Evolutionary conservation across 2,113 vertebrate species (phyloP).

Genomic region (Genyomyrus donnyi): DNA sequence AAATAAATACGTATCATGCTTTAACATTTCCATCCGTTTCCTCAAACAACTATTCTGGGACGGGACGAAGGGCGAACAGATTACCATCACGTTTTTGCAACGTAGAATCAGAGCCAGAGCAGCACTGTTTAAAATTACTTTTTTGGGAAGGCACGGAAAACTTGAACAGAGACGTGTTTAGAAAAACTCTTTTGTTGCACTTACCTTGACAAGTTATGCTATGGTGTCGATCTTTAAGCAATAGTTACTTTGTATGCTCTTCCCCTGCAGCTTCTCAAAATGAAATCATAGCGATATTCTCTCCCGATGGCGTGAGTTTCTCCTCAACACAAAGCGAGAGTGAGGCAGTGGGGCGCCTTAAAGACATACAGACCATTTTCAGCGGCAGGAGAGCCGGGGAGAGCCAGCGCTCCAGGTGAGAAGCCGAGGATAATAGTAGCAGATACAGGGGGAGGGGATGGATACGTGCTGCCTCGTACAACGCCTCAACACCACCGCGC

Average conservation of each 20-base stretch:
- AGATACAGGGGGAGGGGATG: neutral
- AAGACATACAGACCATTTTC: slow-evolving; percentile 58
- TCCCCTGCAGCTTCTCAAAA: slow-evolving; percentile 8
- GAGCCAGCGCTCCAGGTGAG: slow-evolving; percentile 12
- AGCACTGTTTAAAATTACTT: neutral
- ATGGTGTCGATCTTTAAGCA: neutral
- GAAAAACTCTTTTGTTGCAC: neutral
- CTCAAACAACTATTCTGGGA: neutral
- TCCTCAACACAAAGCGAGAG: slow-evolving; percentile 48
- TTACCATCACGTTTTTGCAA: neutral
- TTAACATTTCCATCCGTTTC: neutral
- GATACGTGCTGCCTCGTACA: neutral
- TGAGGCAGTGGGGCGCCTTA: slow-evolving; percentile 56
- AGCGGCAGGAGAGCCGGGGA: slow-evolving; percentile 20
- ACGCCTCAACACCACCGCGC: neutral
- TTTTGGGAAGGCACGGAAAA: neutral
- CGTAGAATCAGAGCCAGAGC: slow-evolving; percentile 15
- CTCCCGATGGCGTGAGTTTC: slow-evolving; percentile 51
- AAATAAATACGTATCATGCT: neutral
- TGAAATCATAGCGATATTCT: slow-evolving; percentile 14
- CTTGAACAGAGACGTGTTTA: neutral
- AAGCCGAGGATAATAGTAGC: neutral
- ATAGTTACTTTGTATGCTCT: neutral
- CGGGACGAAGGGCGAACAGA: neutral
- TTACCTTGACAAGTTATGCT: slow-evolving; percentile 21